A percentile compares a stretch with the other conserved stretches of the same genome.
These are phyloP conservation scores for Brachyptera risi DNA, from an alignment of 2,888 invertebrate species.

Conservation along the genomic window DNA sequence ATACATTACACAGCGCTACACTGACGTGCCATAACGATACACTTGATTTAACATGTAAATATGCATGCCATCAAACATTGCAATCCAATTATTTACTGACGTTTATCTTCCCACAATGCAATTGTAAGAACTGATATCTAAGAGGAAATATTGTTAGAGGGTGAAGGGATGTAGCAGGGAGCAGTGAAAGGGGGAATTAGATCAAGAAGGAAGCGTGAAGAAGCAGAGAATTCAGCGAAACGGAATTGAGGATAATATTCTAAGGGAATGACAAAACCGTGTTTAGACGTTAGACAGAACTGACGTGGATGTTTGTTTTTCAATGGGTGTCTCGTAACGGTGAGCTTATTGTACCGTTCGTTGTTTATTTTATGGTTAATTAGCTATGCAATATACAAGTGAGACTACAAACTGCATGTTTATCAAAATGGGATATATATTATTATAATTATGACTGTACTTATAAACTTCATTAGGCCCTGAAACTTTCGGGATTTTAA, in stretches of 20 bases:
- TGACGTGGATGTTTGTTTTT: no score
- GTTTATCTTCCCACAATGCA: conserved; percentile 24
- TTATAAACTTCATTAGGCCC: no score
- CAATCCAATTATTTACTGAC: conserved; percentile 24
- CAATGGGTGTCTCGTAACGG: no score
- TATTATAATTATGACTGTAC: no score
- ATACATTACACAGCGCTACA: no score
- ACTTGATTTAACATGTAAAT: conserved; percentile 25
- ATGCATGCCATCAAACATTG: conserved; percentile 13
- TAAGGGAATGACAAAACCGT: background rate
- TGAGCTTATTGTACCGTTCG: no score
- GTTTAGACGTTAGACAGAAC: no score
- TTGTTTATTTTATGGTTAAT: no score
- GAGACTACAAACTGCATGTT: no score
- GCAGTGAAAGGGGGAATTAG: conserved; percentile 11
- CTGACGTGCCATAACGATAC: conserved; percentile 12
- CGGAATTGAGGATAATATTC: conserved; percentile 1
- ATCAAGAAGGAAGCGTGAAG: conserved; percentile 1
- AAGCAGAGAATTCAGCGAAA: background rate
- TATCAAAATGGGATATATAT: no score
- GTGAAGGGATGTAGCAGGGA: conserved; percentile 15
- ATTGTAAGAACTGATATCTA: conserved; percentile 18
- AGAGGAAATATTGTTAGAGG: conserved; percentile 6
- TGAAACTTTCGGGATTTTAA: no score
- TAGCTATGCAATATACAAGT: no score